Conservation (phyloP, 2,888 invertebrate species). For the Tineola bisselliella region DNA sequence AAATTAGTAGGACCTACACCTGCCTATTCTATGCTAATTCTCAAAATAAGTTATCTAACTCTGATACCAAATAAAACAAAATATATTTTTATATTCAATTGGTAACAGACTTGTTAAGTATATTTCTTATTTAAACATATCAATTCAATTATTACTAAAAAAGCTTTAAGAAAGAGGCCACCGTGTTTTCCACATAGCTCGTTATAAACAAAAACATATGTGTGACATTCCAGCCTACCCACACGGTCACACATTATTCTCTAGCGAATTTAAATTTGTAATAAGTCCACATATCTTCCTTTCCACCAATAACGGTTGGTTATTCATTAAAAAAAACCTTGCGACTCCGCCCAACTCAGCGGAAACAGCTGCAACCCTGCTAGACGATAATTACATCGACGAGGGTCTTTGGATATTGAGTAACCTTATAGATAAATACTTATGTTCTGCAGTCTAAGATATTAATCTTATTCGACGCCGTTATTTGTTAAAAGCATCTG, state of each 20-base stretch:
- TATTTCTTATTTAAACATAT: background rate
- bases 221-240: conserved; percentile 53
- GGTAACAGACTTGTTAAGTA: background rate
- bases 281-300: conserved; percentile 42
- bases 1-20: background rate
- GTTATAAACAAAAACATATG: conserved; percentile 48
- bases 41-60: too few relatives aligned
- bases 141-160: background rate
- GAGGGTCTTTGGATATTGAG: conserved; percentile 28
- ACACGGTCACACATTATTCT: conserved; percentile 42
- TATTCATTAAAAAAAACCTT: conserved; percentile 48
- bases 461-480: conserved; percentile 21
- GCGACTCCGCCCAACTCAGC: conserved; percentile 46
- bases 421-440: conserved; percentile 34
- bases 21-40: too few relatives aligned
- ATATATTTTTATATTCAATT: too few relatives aligned
- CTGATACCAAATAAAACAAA: too few relatives aligned
- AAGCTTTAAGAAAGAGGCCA: conserved; percentile 14
- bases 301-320: conserved; percentile 53
- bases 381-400: conserved; percentile 50
- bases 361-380: conserved; percentile 59
- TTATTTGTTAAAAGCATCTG: conserved; percentile 30
- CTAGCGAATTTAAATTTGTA: conserved; percentile 64
- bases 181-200: conserved; percentile 27
- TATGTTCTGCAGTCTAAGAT: conserved; percentile 20